These are phyloP conservation scores for Xenopus petersii DNA, from an alignment of 2,797 vertebrate species.

Conservation along the genomic window DNA sequence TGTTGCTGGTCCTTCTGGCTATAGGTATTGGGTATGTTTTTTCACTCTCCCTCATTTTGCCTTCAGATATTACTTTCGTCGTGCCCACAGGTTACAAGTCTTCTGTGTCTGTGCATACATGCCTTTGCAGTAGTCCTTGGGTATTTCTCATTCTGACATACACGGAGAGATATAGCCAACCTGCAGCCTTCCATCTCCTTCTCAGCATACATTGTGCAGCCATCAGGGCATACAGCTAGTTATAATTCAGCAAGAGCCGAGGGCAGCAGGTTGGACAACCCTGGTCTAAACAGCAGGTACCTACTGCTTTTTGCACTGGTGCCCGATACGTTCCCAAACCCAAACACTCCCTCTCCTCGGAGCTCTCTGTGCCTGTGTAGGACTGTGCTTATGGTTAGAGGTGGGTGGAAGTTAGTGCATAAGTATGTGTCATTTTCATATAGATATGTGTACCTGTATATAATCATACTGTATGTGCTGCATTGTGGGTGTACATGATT, in stretches of 20 bases:
- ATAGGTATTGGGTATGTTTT: background rate
- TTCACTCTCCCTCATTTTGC: too few relatives aligned
- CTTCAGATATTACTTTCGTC: too few relatives aligned
- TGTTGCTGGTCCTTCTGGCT: slow-evolving; percentile 9
- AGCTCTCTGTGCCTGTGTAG: background rate
- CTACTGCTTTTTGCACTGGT: slow-evolving; percentile 6
- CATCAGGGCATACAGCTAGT: too few relatives aligned
- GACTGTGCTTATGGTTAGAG: slow-evolving; percentile 12
- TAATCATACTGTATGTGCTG: background rate
- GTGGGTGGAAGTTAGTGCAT: slow-evolving; percentile 18
- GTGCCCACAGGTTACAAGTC: too few relatives aligned
- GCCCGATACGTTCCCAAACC: background rate
- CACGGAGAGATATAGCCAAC: too few relatives aligned
- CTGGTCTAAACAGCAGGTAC: background rate
- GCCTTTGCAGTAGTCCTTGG: too few relatives aligned
- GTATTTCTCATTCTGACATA: too few relatives aligned
- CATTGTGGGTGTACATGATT: slow-evolving; percentile 1
- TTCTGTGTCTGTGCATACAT: too few relatives aligned
- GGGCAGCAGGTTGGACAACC: too few relatives aligned
- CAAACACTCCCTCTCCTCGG: background rate
- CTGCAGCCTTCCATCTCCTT: too few relatives aligned
- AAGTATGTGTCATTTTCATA: slow-evolving; percentile 15
- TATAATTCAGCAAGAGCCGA: too few relatives aligned
- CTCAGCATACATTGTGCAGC: too few relatives aligned
- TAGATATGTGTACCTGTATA: background rate